Base-by-base conservation (phyloP, 2,113 vertebrate genomes). In the Coryphaenoides rupestris region DNA sequence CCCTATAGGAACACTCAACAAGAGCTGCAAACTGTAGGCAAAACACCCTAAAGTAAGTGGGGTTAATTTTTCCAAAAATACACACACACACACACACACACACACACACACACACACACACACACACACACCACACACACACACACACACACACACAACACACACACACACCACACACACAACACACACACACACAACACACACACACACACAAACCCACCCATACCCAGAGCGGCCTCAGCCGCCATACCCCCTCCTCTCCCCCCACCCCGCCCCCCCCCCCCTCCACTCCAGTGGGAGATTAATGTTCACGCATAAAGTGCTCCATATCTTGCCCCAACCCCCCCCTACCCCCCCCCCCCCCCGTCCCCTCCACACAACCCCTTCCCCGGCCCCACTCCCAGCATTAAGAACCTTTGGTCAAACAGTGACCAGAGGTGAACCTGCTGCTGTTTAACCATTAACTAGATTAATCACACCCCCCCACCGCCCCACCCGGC, bases 401-500 rank as follows among this genome's bases (percentile, higher is more conserved):
- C 74, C 79, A 73, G 75, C 68, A 85, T 86, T 79, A 80, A 55
- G 65, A 73, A 80, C 62, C 73, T 84, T 84, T 78, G n/a, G 82
- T 88, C 84, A 89, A 89, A 84, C 74, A 86, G 76, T 87, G 75
- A 86, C 84, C 73, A 74, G 84, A 83, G 80, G 81, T 86, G 87
- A 85, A 86, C n/a, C 80, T 66, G 72, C 69, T 1, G 70, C 69
- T 73, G 66, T 81, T 86, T 88, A 89, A 86, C 76, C 84, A 90
- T 90, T 91, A 89, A 89, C 87, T 81, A 79, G 74, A 89, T 86
- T 85, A 82, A 84, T 80, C 69, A 40, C 33, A n/a, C n/a, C n/a
- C n/a, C n/a, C n/a, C n/a, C n/a, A n/a, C n/a, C n/a, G n/a, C n/a
- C n/a, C n/a, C n/a, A n/a, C 81, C 17, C 64, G 40, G 26, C 14